Evolutionary conservation across 2,113 vertebrate species (phyloP).

Genomic region (Accipiter virgatus): DNA sequence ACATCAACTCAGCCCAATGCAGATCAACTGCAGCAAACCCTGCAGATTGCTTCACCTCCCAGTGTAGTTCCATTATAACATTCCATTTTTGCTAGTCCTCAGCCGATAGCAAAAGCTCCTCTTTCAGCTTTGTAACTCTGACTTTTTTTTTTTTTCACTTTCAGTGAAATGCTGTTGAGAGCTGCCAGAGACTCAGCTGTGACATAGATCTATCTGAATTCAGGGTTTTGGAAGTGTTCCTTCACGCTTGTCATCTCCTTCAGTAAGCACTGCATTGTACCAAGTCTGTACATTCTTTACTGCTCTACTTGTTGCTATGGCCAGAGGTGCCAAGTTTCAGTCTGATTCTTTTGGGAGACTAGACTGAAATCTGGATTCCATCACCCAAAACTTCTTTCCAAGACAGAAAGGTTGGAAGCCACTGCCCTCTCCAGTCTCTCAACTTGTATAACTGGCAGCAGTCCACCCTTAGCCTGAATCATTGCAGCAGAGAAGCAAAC

Average conservation of each 20-base stretch:
- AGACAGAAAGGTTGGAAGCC: neutral
- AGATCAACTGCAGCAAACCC: slow-evolving; percentile 24
- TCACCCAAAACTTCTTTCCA: neutral
- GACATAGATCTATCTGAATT: slow-evolving; percentile 15
- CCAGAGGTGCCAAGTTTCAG: slow-evolving; percentile 41
- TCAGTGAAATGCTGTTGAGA: slow-evolving; percentile 2
- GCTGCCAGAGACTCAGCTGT: slow-evolving; percentile 25
- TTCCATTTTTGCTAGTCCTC: neutral
- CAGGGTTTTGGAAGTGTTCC: slow-evolving; percentile 24
- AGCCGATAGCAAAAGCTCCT: neutral
- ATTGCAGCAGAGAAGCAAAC: neutral
- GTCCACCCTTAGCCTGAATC: neutral
- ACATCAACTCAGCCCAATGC: slow-evolving; percentile 24
- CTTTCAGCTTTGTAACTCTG: neutral
- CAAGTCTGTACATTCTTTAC: slow-evolving; percentile 48
- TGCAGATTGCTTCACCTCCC: neutral
- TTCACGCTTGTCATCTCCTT: slow-evolving; percentile 12
- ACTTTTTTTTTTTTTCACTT: neutral
- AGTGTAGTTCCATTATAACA: neutral
- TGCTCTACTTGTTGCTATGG: slow-evolving; percentile 56
- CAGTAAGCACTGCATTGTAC: slow-evolving; percentile 44
- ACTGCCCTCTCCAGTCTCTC: neutral
- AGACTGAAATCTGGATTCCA: slow-evolving; percentile 9
- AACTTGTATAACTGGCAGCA: neutral
- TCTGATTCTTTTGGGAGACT: neutral